These are phyloP conservation scores for Eubasilissa splendida DNA, from an alignment of 2,888 invertebrate species.

Conservation along the genomic window DNA sequence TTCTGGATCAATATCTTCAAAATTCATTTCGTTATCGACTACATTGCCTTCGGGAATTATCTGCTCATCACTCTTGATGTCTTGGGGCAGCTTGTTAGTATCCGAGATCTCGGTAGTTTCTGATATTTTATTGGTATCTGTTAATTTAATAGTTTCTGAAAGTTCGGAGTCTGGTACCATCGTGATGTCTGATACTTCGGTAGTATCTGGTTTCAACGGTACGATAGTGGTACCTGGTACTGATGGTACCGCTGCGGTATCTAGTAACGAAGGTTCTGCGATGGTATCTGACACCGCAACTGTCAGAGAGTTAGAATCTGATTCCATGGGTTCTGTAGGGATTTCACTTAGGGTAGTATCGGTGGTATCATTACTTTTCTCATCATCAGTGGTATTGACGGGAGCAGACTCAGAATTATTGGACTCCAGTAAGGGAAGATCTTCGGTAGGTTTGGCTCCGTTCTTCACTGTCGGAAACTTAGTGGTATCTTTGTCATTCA, in stretches of 20 bases:
- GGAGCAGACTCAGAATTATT: constrained; percentile 61
- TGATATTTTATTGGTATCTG: too few relatives aligned
- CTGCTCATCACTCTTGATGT: background rate
- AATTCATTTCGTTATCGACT: constrained; percentile 39
- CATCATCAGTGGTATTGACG: constrained; percentile 56
- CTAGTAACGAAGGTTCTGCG: too few relatives aligned
- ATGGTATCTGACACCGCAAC: too few relatives aligned
- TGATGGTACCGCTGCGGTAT: too few relatives aligned
- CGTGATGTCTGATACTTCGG: too few relatives aligned
- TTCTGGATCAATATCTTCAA: constrained; percentile 51
- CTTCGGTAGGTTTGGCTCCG: constrained; percentile 60
- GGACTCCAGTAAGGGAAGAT: constrained; percentile 67
- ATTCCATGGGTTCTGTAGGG: constrained; percentile 8
- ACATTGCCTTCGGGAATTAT: background rate
- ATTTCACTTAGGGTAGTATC: constrained; percentile 53
- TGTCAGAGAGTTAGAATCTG: too few relatives aligned
- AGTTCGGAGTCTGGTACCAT: too few relatives aligned
- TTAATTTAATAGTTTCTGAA: too few relatives aligned
- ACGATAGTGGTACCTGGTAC: too few relatives aligned
- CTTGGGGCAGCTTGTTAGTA: too few relatives aligned
- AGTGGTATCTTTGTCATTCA: constrained; percentile 24
- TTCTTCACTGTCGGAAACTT: constrained; percentile 38
- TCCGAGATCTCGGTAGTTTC: too few relatives aligned
- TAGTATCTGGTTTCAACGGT: too few relatives aligned
- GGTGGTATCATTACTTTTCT: constrained; percentile 21